Percentiles rank a stretch among this genome's conserved stretches.
These are phyloP conservation scores for Ceratotherium simum DNA, from an alignment of 2,113 vertebrate genomes.

Conservation along the genomic window DNA sequence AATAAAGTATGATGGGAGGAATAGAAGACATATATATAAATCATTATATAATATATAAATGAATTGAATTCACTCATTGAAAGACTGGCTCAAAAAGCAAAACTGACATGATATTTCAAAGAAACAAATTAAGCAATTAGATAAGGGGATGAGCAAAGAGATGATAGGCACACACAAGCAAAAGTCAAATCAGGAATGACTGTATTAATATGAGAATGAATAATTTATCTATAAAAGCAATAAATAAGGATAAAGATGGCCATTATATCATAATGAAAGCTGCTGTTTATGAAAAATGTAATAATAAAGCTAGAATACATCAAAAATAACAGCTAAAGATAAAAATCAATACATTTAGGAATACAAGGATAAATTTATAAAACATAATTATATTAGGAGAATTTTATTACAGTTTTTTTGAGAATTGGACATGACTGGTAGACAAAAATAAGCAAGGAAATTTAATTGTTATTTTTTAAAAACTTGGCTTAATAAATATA, in stretches of 20 bases:
- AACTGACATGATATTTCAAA: not conserved
- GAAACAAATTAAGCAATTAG: not conserved
- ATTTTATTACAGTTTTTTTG: not conserved
- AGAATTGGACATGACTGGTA: not conserved
- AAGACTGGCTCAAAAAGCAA: not conserved
- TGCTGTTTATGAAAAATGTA: not conserved
- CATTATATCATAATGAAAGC: not conserved
- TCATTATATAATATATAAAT: not conserved
- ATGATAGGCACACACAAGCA: not conserved
- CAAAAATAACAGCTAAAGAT: not conserved
- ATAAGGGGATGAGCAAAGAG: not conserved
- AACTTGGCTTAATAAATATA: not conserved
- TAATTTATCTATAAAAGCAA: not conserved
- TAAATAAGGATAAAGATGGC: not conserved
- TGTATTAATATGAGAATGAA: not conserved
- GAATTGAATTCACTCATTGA: not conserved
- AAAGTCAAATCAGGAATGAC: not conserved
- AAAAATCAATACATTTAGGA: not conserved
- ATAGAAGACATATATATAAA: not conserved
- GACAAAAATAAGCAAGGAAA: not conserved
- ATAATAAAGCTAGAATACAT: not conserved
- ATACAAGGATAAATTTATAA: not conserved
- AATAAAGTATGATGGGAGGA: not conserved
- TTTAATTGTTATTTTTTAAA: not conserved
- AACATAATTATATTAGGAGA: not conserved